Base-by-base conservation (phyloP, 64 coral and sea anemone genomes). In the Montipora capricornis region DNA sequence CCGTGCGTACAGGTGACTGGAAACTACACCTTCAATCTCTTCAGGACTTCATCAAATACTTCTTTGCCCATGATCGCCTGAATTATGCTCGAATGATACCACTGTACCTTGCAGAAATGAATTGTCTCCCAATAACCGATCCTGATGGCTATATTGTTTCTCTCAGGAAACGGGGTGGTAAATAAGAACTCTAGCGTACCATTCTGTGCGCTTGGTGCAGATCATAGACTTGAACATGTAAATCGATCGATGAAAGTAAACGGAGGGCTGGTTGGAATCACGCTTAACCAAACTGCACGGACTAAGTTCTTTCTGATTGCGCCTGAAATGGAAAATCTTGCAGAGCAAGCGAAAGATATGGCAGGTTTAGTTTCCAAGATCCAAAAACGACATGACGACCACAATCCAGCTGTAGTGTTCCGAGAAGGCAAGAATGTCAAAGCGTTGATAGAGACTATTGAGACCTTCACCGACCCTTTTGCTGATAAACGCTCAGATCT, bases 381-480 rank as follows among this genome's bases (percentile, higher is more conserved):
- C 12, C 89, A 91, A 91, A n/a, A 17, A 22, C 78, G 44, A 50
- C 49, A 83, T 16, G 62, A 82, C 88, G 24, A 90, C 75, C 44
- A 67, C 44, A 90, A 6, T 24, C 16, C 53, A 80, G 89, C 89
- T 68, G 77, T 91, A 70, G 9, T 51, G 46, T 44, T 20, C 8
- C 46, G 62, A 8, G 74, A 88, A 79, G 91, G 88, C 5, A 92
- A 64, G 55, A 88, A 88, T 64, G 49, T 91, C 16, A n/a, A 91
- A 20, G 20, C 20, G 10, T 74, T 26, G 70, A 74, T 22, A 20
- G 19, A 74, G 15, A 87, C 84, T 5, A 73, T 87, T 13, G 46
- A 52, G 49, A 79, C 17, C 24, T 90, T 90, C 20, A 62, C 87
- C 3, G 58, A 89, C 44, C 76, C 76, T 80, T 90, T 90, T 13